Conservation (phyloP, 2,888 invertebrate species). For the Lamproptera curius region DNA sequence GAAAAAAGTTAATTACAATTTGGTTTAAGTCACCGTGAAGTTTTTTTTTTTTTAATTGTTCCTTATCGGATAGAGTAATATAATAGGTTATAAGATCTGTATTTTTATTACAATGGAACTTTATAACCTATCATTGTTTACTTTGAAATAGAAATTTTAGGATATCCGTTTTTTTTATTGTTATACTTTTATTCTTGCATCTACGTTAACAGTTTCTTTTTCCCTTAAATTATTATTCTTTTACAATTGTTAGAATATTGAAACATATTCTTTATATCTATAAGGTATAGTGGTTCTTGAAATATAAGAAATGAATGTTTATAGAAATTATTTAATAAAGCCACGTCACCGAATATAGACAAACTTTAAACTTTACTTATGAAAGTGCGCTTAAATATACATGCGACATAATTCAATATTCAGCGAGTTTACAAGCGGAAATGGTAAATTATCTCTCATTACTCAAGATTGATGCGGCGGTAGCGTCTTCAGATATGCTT, state of each 20-base stretch:
- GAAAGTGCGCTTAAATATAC: not conserved
- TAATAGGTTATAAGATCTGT: no score
- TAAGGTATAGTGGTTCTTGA: not conserved
- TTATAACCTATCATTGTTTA: no score
- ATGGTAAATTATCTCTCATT: conserved; percentile 45
- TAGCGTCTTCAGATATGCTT: not conserved
- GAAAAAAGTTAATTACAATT: conserved; percentile 45
- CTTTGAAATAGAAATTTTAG: no score
- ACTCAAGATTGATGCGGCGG: conserved; percentile 1
- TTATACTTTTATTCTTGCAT: no score
- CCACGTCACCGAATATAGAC: no score
- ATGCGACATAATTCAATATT: conserved; percentile 42
- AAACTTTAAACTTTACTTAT: not conserved
- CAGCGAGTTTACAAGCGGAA: conserved; percentile 53
- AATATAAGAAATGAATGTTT: not conserved
- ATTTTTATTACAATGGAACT: no score
- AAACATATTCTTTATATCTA: no score
- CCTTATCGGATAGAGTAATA: conserved; percentile 8
- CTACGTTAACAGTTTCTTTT: no score
- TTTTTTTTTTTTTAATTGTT: conserved; percentile 14
- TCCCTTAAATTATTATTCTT: conserved; percentile 2
- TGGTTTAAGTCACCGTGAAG: conserved; percentile 26
- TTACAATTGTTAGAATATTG: not conserved
- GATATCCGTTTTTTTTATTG: no score
- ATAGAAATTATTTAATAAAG: not conserved